A percentile compares a stretch with the other conserved stretches of the same genome.
These are phyloP conservation scores for Merluccius polli DNA, from an alignment of 2,797 vertebrate species.

Conservation along the genomic window DNA sequence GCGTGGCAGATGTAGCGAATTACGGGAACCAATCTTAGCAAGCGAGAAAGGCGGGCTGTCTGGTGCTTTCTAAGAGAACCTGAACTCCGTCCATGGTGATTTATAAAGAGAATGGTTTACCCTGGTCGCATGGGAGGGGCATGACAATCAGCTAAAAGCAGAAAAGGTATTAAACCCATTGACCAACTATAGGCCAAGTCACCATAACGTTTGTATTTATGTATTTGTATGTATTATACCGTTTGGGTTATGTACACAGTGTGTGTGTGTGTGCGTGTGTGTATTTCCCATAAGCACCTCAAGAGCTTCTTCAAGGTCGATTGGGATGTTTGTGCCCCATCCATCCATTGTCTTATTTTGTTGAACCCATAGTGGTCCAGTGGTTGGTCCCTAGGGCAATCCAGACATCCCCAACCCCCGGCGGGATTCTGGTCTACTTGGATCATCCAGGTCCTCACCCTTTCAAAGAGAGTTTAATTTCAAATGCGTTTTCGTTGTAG, in stretches of 20 bases:
- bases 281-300: background rate
- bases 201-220: background rate
- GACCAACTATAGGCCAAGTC: background rate
- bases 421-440: too few species aligned
- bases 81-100: slow-evolving; percentile 38
- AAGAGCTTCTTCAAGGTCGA: background rate
- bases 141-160: slow-evolving; percentile 59
- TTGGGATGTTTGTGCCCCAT: background rate
- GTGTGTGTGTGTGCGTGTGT: background rate
- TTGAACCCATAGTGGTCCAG: background rate
- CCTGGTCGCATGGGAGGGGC: background rate
- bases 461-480: too few species aligned
- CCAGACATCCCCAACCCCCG: background rate
- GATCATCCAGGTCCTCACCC: too few species aligned
- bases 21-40: slow-evolving; percentile 54
- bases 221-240: background rate
- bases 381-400: background rate
- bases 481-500: too few species aligned
- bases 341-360: too few species aligned
- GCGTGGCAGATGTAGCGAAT: slow-evolving; percentile 38
- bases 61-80: slow-evolving; percentile 41
- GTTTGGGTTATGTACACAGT: background rate
- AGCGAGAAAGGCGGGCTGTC: slow-evolving; percentile 32
- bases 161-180: slow-evolving; percentile 3
- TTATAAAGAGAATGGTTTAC: slow-evolving; percentile 30